Conservation (phyloP, 1,140 invertebrate species). For the Drosophila tropicalis region DNA sequence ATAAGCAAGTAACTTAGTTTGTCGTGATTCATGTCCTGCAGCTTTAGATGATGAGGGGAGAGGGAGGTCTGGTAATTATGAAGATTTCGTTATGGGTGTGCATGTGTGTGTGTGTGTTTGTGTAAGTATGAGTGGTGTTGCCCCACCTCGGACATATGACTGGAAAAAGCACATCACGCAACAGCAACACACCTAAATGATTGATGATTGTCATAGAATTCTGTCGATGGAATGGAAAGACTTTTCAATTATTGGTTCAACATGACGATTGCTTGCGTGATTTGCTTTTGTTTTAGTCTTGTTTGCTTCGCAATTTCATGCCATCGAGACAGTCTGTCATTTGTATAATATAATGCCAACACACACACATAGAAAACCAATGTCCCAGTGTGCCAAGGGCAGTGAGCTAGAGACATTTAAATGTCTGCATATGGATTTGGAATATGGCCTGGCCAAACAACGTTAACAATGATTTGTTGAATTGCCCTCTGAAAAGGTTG, state of each 20-base stretch:
- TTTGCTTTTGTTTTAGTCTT: conserved; percentile 55
- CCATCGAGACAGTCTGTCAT: conserved; percentile 61
- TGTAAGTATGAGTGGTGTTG: not conserved
- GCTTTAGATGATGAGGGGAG: not conserved
- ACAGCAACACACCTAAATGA: conserved; percentile 63
- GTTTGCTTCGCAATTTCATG: conserved; percentile 42
- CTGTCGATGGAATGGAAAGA: conserved; percentile 20
- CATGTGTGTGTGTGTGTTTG: not conserved
- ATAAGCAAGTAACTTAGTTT: not conserved
- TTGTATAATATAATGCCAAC: conserved; percentile 9
- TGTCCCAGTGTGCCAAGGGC: conserved; percentile 48
- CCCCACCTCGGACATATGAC: conserved; percentile 10
- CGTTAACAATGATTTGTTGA: conserved; percentile 60
- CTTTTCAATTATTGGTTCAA: conserved; percentile 68
- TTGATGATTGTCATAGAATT: conserved; percentile 65
- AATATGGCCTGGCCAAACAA: conserved; percentile 25
- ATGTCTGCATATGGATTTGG: conserved; percentile 31
- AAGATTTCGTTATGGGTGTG: too few species aligned
- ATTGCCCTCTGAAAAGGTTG: conserved; percentile 26
- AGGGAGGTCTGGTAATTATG: not conserved
- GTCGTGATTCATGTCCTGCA: not conserved
- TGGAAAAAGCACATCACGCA: conserved; percentile 12
- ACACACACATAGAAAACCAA: conserved; percentile 26
- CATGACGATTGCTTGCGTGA: conserved; percentile 64
- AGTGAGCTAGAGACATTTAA: not conserved